A percentile compares a stretch with the other conserved stretches of the same genome.
These are phyloP conservation scores for Nomada ferruginata DNA, from an alignment of 2,888 invertebrate genomes.

Conservation along the genomic window DNA sequence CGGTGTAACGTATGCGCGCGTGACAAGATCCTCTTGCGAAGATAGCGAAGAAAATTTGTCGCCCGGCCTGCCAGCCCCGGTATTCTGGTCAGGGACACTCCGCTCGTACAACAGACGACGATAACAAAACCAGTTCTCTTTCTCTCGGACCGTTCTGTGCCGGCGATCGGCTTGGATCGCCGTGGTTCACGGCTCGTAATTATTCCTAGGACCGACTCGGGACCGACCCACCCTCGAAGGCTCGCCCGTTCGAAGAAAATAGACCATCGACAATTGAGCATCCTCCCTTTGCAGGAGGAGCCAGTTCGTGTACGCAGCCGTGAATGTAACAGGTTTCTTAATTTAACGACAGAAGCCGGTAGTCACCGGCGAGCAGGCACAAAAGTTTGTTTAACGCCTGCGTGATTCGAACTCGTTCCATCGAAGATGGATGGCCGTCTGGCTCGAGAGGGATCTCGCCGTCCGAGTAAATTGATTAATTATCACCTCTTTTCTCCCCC, in stretches of 20 bases:
- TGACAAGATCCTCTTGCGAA: conserved; percentile 74
- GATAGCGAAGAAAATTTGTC: conserved; percentile 77
- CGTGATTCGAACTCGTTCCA: conserved; percentile 42
- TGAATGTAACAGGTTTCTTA: conserved; percentile 37
- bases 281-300: not conserved
- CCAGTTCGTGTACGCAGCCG: not conserved
- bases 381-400: conserved; percentile 30
- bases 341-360: conserved; percentile 30
- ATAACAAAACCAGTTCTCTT: conserved; percentile 75
- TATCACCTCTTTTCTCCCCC: not conserved
- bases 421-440: conserved; percentile 33
- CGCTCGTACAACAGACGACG: conserved; percentile 61
- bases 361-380: conserved; percentile 39
- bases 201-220: conserved; percentile 29
- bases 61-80: conserved; percentile 64
- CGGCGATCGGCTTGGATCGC: conserved; percentile 39
- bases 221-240: not conserved
- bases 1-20: conserved; percentile 65
- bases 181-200: conserved; percentile 43
- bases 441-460: conserved; percentile 5
- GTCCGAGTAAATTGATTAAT: conserved; percentile 40
- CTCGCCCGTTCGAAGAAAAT: too few relatives aligned
- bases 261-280: not conserved
- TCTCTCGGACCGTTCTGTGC: conserved; percentile 46
- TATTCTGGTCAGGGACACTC: conserved; percentile 75